A percentile compares a stretch with the other conserved stretches of the same genome.
Conservation (phyloP, 2,113 vertebrate genomes). For the Apteryx owenii region DNA sequence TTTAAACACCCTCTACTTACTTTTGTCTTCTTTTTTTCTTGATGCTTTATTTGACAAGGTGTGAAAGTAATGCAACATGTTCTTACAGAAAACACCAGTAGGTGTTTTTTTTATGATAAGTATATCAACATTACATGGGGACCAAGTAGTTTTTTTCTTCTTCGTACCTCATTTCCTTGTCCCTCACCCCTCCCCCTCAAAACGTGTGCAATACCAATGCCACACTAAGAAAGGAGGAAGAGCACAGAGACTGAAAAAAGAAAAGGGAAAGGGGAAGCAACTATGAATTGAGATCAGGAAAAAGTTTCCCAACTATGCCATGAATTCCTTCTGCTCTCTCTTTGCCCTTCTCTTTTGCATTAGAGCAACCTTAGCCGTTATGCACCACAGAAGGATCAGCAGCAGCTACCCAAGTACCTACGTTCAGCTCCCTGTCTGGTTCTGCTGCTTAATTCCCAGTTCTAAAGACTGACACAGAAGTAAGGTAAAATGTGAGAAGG, state of each 20-base stretch:
- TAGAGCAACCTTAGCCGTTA: background rate
- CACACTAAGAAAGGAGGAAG: background rate
- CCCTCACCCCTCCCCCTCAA: accelerated
- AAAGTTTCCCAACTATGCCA: background rate
- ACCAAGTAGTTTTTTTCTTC: background rate
- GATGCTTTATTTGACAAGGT: background rate
- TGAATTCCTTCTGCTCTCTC: background rate
- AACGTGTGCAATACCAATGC: accelerated
- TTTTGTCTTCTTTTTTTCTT: background rate
- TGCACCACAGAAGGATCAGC: accelerated
- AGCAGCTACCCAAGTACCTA: background rate
- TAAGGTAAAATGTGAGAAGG: background rate
- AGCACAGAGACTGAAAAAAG: background rate
- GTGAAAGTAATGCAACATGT: background rate
- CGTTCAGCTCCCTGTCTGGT: background rate
- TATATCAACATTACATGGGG: background rate
- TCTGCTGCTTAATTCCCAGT: background rate
- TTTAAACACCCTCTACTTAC: background rate
- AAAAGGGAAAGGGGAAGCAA: background rate
- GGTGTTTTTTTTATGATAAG: background rate
- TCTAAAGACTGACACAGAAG: background rate
- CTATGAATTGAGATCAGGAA: background rate
- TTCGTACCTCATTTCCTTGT: background rate
- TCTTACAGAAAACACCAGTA: background rate
- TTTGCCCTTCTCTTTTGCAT: background rate